Evolutionary conservation across 1,140 invertebrate genomes (phyloP), one percentile per base, ranked within the genome.

Genomic region (Drosophila simulans): DNA sequence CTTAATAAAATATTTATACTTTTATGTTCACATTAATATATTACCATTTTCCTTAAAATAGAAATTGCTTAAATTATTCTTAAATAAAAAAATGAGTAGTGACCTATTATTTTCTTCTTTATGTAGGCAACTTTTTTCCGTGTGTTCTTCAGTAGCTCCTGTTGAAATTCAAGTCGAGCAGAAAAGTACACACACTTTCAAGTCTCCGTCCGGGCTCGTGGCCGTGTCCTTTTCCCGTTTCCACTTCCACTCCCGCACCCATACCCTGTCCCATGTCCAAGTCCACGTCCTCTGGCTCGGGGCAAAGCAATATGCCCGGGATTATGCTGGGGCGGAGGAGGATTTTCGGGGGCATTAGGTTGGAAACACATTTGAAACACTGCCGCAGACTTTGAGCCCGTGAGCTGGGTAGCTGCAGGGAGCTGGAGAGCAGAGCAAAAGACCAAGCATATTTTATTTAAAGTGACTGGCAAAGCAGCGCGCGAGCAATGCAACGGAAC

Each of bases 301-400:
- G 83, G 70, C 83, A 88, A 89, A 80, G 83, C 84, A 88, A 88
- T 88, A 88, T 88, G 83, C 83, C 65, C 69, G 64, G 80, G 84
- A 89, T 89, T 89, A 89, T 84, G 85, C 72, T 68, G 72, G 54
- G 49, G 27, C 15, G 60, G 22, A 56, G 76, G 70, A 79, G 82
- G 84, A 89, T 89, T 89, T 88, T 89, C 83, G 83, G 84, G 84
- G 84, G 84, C 84, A 84, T 89, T 89, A 88, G 84, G 84, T 88
- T 88, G 84, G 84, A 88, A 88, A 88, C 84, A 88, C 80, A 89
- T 88, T 88, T 88, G 79, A 89, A 88, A 88, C 83, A 88, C 70
- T 83, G 84, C 78, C 83, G 80, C 65, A 72, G 72, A 76, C 59
- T 64, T 37, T 43, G 31, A 54, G 39, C 59, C 54, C 22, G 39